A percentile compares a stretch with the other conserved stretches of the same genome.
Evolutionary conservation across 1,140 invertebrate genomes (phyloP).

Genomic region (Hycleus cichorii): DNA sequence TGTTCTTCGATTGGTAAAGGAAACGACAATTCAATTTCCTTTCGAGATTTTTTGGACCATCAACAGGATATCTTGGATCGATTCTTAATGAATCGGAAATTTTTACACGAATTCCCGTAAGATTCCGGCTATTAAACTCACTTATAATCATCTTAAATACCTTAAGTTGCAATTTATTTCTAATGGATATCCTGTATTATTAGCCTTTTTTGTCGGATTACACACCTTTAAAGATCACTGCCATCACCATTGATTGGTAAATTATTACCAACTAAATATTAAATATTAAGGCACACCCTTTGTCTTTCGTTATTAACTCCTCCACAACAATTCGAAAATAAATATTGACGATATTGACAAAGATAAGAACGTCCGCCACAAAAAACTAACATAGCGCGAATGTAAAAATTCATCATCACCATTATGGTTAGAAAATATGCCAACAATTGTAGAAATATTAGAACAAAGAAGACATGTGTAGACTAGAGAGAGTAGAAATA

Average conservation of each 20-base stretch:
- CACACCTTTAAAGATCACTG: conserved; percentile 22
- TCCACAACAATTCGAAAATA: too few relatives aligned
- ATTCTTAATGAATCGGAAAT: conserved; percentile 1
- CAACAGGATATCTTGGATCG: conserved; percentile 4
- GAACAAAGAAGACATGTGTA: conserved; percentile 9
- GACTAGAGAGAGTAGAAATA: conserved; percentile 16
- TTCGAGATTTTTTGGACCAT: conserved; percentile 1
- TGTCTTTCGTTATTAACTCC: too few relatives aligned
- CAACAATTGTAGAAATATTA: conserved; percentile 7
- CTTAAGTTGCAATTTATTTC: too few relatives aligned
- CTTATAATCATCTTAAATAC: too few relatives aligned
- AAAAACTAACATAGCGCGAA: too few relatives aligned
- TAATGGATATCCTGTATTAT: too few relatives aligned
- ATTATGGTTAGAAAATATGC: too few relatives aligned
- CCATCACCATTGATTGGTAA: conserved; percentile 8
- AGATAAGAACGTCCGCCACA: too few relatives aligned
- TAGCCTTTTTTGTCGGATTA: neutral
- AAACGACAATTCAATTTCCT: conserved; percentile 19
- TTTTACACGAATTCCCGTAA: conserved; percentile 4
- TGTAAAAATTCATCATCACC: too few relatives aligned
- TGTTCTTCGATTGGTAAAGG: neutral
- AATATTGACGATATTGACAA: too few relatives aligned
- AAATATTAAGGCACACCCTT: too few relatives aligned
- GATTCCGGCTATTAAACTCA: neutral
- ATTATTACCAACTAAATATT: too few relatives aligned